phyloP scores from a whole-genome alignment of 2,797 vertebrate genomes.

The Anabas testudineus region DNA sequence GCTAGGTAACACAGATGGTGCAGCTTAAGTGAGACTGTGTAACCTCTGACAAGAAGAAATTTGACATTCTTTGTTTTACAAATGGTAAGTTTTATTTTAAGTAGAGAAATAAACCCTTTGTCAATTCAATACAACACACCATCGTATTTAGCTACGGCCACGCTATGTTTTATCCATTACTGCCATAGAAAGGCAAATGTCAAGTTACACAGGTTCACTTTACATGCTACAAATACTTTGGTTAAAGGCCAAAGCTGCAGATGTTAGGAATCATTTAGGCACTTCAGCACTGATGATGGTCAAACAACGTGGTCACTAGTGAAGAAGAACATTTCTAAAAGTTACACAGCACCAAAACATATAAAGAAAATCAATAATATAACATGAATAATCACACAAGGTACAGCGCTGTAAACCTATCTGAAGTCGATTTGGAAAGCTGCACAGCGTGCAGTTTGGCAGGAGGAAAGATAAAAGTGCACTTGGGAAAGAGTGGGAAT shows the following conservation, averaged over 20 bases:
- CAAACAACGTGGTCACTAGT: neutral
- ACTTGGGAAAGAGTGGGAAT: constrained; percentile 42
- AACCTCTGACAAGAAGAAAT: constrained; percentile 4
- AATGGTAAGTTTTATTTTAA: neutral
- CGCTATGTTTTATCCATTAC: neutral
- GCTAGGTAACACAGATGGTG: neutral
- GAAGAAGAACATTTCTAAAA: constrained; percentile 31
- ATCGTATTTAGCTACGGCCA: neutral
- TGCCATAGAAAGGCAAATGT: too few relatives aligned
- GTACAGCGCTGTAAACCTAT: constrained; percentile 52
- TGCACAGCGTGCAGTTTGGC: constrained; percentile 36
- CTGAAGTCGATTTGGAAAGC: constrained; percentile 1
- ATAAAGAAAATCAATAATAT: constrained; percentile 25
- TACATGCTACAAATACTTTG: constrained; percentile 19
- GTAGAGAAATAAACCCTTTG: neutral
- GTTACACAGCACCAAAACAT: constrained; percentile 6
- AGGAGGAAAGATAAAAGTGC: constrained; percentile 52
- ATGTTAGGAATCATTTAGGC: constrained; percentile 26
- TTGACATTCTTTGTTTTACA: neutral
- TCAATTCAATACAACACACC: neutral
- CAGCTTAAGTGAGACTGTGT: neutral
- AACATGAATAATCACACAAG: constrained; percentile 26
- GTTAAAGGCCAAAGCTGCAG: neutral
- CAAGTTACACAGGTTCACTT: neutral
- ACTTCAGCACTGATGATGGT: constrained; percentile 23